Base-by-base conservation (phyloP, 2,113 vertebrate species). In the Acinonyx jubatus region DNA sequence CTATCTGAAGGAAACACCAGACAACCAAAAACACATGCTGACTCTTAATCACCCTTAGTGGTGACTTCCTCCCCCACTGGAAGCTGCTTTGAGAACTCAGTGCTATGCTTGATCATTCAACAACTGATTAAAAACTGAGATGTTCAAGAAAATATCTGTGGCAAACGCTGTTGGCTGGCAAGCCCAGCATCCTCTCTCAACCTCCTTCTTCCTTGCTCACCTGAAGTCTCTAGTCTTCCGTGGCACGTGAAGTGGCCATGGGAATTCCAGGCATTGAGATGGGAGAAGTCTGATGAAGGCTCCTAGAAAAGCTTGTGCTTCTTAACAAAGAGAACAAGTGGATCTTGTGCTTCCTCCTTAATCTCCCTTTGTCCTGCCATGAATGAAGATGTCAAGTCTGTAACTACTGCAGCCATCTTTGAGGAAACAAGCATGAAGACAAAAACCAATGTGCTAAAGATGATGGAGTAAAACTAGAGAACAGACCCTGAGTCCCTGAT, bases 31-130 rank as follows among this genome's bases (percentile, higher is more conserved):
- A 91, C 45, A 52, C 13, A 82, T 48, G 18, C 57, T 92, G 66
- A 78, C 25, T 73, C 65, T 97, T 93, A 91, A 73, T 78, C 45
- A 94, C 55, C 69, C 74, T 68, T 82, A 96, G 87, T 89, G 55
- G 86, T 57, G 21, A 89, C n/a, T 85, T 23, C 14, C 33, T 69
- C 50, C 27, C 12, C 73, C 36, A 23, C 12, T 79, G 27, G 45
- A 91, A 79, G 23, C 33, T 74, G 41, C 52, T 78, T 48, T 88
- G 41, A 73, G 85, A 89, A 89, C 36, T 73, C 33, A 57, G 38
- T n/a, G 27, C 57, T 73, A 23, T 33, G 25, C 7, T 85, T 76
- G 74, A 66, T 65, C 71, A 7, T 55, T 92, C 55, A 84, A 80
- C 61, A 85, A 86, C 19, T 52, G 23, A 78, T 74, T 87, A 33